A percentile compares a stretch with the other conserved stretches of the same genome.
phyloP scores from a whole-genome alignment of 2,888 invertebrate genomes.

The Aphodius sticticus region DNA sequence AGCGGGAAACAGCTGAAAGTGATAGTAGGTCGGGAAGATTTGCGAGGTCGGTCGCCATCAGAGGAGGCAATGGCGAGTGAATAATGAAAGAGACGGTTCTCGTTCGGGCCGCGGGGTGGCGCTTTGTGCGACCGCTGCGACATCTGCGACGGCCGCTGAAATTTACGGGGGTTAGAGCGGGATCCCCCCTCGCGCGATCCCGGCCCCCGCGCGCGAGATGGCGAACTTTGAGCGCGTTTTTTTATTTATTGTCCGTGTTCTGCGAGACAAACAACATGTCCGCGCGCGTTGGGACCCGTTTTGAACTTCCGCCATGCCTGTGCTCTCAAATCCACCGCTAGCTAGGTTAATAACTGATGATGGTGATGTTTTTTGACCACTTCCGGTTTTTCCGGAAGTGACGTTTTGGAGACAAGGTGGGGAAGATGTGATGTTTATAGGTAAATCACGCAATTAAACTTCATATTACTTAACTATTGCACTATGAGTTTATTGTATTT shows the following conservation, averaged over 20 bases:
- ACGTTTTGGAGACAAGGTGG: too few relatives aligned
- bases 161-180: background rate
- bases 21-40: conserved; percentile 4
- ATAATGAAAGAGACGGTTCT: background rate
- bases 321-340: background rate
- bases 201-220: background rate
- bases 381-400: too few relatives aligned
- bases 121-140: background rate
- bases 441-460: too few relatives aligned
- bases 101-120: background rate
- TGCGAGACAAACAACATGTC: background rate
- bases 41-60: background rate
- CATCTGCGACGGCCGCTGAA: background rate
- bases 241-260: background rate
- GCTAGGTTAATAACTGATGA: background rate
- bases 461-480: too few relatives aligned
- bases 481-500: too few relatives aligned
- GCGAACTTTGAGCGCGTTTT: background rate
- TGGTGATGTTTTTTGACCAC: background rate
- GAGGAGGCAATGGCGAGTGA: conserved; percentile 4
- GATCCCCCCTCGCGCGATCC: background rate
- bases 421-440: too few relatives aligned
- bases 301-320: background rate
- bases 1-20: conserved; percentile 4
- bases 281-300: background rate